A percentile compares a stretch with the other conserved stretches of the same genome.
These are phyloP conservation scores for Pristionchus arcanus DNA, from an alignment of 2,888 invertebrate species.

Conservation along the genomic window DNA sequence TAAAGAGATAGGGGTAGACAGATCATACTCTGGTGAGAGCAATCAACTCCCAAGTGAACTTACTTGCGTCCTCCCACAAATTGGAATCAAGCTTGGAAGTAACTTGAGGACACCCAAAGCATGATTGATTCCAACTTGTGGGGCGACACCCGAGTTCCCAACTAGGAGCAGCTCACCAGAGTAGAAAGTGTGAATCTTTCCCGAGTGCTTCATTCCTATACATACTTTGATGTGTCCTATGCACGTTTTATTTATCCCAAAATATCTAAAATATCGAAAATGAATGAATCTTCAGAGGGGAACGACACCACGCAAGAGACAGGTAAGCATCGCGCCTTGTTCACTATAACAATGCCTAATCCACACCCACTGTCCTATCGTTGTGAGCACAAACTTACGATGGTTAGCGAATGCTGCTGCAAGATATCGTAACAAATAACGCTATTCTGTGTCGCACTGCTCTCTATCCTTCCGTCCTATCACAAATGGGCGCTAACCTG, in stretches of 20 bases:
- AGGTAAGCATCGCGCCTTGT: not conserved
- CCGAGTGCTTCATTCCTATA: constrained; percentile 22
- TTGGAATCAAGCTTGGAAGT: too few relatives aligned
- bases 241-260: constrained; percentile 4
- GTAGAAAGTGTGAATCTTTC: not conserved
- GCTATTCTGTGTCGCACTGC: constrained; percentile 13
- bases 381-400: constrained; percentile 25
- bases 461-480: constrained; percentile 34
- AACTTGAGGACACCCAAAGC: too few relatives aligned
- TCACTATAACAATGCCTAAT: not conserved
- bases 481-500: not conserved
- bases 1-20: not conserved
- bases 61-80: too few relatives aligned
- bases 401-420: constrained; percentile 19
- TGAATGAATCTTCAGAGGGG: not conserved
- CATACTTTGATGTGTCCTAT: constrained; percentile 2
- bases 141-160: too few relatives aligned
- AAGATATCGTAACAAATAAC: not conserved
- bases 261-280: not conserved
- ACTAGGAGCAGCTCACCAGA: not conserved
- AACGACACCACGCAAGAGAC: not conserved
- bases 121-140: too few relatives aligned
- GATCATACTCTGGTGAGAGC: not conserved
- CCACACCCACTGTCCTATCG: not conserved
- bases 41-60: too few relatives aligned